A percentile compares a stretch with the other conserved stretches of the same genome.
These are phyloP conservation scores for Helarctos malayanus DNA, from an alignment of 2,797 vertebrate genomes.

Conservation along the genomic window DNA sequence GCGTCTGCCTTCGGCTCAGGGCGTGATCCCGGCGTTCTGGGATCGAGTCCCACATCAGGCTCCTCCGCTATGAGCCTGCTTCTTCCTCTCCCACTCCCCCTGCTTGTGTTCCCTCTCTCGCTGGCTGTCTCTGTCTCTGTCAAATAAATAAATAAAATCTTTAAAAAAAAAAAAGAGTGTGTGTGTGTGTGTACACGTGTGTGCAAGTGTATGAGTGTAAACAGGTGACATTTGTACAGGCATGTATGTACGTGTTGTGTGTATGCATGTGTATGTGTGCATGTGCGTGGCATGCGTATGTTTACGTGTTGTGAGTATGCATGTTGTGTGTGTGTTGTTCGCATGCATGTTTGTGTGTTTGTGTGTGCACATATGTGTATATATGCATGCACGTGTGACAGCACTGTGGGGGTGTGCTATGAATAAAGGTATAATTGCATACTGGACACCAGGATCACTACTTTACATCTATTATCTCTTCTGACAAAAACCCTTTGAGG, in stretches of 20 bases:
- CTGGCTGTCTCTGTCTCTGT: too few species aligned
- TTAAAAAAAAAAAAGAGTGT: too few species aligned
- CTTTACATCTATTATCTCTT: background rate
- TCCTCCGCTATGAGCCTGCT: too few species aligned
- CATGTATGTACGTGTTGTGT: fast-evolving
- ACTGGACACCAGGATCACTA: background rate
- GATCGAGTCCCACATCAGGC: too few species aligned
- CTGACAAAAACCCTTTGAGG: fast-evolving
- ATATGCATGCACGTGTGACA: background rate
- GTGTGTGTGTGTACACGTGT: fast-evolving
- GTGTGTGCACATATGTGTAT: background rate
- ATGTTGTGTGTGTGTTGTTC: fast-evolving
- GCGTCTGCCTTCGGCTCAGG: too few species aligned
- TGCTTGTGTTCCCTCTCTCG: too few species aligned
- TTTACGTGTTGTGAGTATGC: too few species aligned
- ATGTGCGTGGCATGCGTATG: too few species aligned
- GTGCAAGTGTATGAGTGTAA: background rate
- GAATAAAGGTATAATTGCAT: background rate
- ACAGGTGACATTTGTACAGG: fast-evolving
- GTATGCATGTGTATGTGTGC: fast-evolving
- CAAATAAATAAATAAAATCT: too few species aligned
- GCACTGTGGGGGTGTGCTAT: background rate
- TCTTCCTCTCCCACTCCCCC: too few species aligned
- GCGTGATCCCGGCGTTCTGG: too few species aligned
- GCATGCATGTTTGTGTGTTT: too few species aligned